Conservation (phyloP, 2,888 invertebrate species). For the Pycnomerus fuliginosus region DNA sequence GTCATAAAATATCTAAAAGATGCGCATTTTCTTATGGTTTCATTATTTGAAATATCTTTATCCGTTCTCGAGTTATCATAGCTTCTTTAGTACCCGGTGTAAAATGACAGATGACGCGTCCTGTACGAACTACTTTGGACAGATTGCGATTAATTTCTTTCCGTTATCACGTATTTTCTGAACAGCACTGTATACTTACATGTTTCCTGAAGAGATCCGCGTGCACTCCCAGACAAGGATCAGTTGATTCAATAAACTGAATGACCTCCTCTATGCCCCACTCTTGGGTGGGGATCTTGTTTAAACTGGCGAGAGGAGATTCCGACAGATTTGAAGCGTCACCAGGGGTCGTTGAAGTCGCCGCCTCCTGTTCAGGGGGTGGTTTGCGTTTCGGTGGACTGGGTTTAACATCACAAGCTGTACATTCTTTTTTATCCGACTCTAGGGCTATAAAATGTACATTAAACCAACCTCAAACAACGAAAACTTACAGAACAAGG, state of each 20-base stretch:
- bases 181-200: constrained; percentile 60
- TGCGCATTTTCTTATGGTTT: no score
- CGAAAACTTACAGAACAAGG: constrained; percentile 57
- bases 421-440: constrained; percentile 39
- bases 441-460: constrained; percentile 39
- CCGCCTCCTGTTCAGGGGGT: constrained; percentile 62
- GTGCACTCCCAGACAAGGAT: constrained; percentile 80
- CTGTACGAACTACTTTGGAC: no score
- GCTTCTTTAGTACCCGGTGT: no score
- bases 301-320: constrained; percentile 42
- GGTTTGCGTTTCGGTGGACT: constrained; percentile 53
- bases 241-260: constrained; percentile 82
- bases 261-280: constrained; percentile 97
- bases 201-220: constrained; percentile 92
- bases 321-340: constrained; percentile 49
- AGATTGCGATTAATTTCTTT: no score
- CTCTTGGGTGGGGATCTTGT: constrained; percentile 67
- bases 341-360: constrained; percentile 65
- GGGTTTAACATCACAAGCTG: constrained; percentile 43
- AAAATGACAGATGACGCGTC: no score
- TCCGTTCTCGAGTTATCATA: no score
- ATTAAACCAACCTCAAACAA: no score
- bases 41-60: no score
- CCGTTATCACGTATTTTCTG: no score
- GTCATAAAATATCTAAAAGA: no score